Conservation (phyloP, 2,797 vertebrate genomes). For the Tokudaia muenninki region DNA sequence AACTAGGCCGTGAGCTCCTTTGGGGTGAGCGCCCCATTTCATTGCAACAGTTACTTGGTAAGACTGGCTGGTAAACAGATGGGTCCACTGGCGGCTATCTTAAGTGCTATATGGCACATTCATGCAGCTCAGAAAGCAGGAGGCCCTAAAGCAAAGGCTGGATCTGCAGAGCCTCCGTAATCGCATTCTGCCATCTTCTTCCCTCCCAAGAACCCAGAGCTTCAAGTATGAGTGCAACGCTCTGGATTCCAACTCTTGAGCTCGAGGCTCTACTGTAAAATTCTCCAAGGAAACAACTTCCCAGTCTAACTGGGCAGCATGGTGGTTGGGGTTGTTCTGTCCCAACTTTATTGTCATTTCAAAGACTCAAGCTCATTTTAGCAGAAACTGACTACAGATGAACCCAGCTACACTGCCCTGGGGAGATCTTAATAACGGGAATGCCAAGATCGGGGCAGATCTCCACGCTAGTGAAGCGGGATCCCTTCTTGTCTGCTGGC, state of each 20-base stretch:
- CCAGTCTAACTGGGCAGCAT: neutral
- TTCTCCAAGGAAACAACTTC: conserved; percentile 18
- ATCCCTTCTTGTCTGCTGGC: neutral
- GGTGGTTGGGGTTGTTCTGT: neutral
- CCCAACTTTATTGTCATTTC: neutral
- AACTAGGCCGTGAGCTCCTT: neutral
- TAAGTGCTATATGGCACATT: neutral
- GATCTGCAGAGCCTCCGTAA: neutral
- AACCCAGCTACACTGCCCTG: neutral
- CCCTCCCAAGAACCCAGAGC: neutral
- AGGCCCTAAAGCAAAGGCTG: neutral
- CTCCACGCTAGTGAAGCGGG: neutral
- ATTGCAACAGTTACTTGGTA: neutral
- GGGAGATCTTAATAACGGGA: conserved; percentile 12
- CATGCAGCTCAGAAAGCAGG: neutral
- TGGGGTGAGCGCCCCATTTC: neutral
- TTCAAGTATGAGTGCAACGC: neutral
- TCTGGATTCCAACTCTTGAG: neutral
- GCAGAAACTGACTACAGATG: neutral
- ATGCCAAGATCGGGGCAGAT: neutral
- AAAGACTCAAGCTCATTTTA: neutral
- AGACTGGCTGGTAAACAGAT: neutral
- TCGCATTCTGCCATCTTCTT: neutral
- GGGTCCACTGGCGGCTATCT: neutral
- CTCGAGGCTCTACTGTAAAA: neutral